Conservation (phyloP, 2,113 vertebrate species). For the Elanoides forficatus region DNA sequence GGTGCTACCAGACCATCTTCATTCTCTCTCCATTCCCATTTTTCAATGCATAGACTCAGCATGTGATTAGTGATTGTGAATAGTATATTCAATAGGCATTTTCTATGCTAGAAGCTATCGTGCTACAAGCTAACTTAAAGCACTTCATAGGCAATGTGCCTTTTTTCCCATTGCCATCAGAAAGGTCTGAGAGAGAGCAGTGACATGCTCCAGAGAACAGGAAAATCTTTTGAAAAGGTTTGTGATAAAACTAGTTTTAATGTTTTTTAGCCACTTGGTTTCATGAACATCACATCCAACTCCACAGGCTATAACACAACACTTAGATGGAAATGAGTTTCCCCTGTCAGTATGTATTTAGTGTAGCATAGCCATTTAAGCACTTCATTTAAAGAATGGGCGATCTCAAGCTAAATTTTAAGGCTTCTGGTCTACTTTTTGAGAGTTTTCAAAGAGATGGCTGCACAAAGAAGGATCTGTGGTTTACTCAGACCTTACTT, state of each 20-base stretch:
- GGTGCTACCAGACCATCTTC: background rate
- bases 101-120: background rate
- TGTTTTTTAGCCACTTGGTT: background rate
- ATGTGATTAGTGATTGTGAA: background rate
- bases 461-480: background rate
- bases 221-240: background rate
- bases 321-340: background rate
- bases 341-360: background rate
- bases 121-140: background rate
- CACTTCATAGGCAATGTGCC: background rate
- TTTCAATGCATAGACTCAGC: background rate
- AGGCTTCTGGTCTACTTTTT: background rate
- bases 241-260: background rate
- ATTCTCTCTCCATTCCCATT: background rate
- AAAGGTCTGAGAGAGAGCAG: background rate
- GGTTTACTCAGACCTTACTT: background rate
- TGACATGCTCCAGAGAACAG: background rate
- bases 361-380: background rate
- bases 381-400: background rate
- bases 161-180: background rate
- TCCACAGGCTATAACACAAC: background rate
- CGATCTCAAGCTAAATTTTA: background rate
- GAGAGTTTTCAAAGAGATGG: background rate
- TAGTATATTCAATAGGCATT: background rate
- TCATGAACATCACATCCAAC: background rate